Evolutionary conservation across 2,797 vertebrate species (phyloP), one percentile per base, ranked within the genome.

Genomic region (Dryobates pubescens): DNA sequence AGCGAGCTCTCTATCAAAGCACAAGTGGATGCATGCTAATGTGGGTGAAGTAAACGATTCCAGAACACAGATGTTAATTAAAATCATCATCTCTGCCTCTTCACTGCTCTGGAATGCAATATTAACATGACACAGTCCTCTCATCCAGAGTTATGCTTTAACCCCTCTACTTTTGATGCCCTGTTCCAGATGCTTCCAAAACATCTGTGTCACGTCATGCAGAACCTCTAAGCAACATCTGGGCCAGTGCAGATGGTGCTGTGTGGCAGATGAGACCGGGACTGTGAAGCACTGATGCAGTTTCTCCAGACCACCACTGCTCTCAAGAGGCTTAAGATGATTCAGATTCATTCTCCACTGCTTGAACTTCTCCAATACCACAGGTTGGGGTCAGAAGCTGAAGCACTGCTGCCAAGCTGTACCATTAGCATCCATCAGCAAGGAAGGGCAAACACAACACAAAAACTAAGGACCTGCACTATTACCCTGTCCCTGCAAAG

Each of bases 21-120:
- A 79, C 85, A 94, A 96, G 90, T 93, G 89, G 85, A 90, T 91
- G 79, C 49, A 90, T 65, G 67, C 63, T 86, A 90, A 78, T 62
- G 72, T 36, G 51, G 86, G 68, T 72, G 79, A 72, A 95, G 58
- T 82, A 93, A 96, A 81, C 59, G 7, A 94, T 94, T 94, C 90
- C 94, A 96, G 92, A 94, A 70, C 32, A 80, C 30, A 81, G 2
- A 47, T 7, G 1, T 80, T 94, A 93, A 94, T 94, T 94, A 79
- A 81, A 93, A 96, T 87, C 96, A 89, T 32, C 43, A 90, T 79
- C 79, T 92, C 79, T 78, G 84, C 64, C 79, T 93, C 84, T 94
- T 94, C 88, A 87, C 54, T 89, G 49, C 85, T 91, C 76, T 89
- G 94, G 93, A 95, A 95, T 77, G 90, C 10, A 88, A 22, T 63